Percentiles rank a stretch among this genome's conserved stretches.
Conservation (phyloP, 2,888 invertebrate species). For the Pseudeuparius sepicola region DNA sequence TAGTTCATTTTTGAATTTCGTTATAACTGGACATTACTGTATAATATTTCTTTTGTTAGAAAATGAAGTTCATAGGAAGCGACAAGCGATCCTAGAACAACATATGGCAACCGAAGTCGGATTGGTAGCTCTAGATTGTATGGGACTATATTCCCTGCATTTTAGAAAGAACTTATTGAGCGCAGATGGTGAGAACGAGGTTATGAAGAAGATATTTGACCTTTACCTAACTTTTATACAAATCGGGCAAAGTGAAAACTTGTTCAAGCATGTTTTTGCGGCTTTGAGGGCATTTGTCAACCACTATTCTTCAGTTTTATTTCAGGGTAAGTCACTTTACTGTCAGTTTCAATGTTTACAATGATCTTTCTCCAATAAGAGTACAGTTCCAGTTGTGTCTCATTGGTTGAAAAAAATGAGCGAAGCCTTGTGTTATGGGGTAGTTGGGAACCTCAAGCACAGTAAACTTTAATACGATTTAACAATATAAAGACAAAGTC, state of each 20-base stretch:
- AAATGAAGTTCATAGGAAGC: slow-evolving; percentile 47
- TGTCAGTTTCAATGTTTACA: not conserved
- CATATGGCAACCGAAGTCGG: slow-evolving; percentile 86
- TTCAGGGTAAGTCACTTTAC: slow-evolving; percentile 65
- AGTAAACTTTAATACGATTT: no score
- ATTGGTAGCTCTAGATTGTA: slow-evolving; percentile 74
- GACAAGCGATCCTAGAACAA: slow-evolving; percentile 62
- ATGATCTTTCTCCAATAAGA: no score
- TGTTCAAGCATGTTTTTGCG: slow-evolving; percentile 87
- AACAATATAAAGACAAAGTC: no score
- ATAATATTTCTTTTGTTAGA: slow-evolving; percentile 35
- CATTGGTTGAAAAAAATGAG: no score
- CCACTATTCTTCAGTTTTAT: slow-evolving; percentile 73
- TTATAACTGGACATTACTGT: no score
- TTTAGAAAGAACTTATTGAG: slow-evolving; percentile 48
- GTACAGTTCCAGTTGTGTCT: no score
- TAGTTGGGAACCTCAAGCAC: no score
- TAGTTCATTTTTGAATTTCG: no score
- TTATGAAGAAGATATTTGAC: slow-evolving; percentile 73
- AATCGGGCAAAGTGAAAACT: slow-evolving; percentile 80
- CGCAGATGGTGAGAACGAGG: slow-evolving; percentile 57
- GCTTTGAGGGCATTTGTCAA: slow-evolving; percentile 86
- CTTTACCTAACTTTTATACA: slow-evolving; percentile 81
- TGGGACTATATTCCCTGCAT: slow-evolving; percentile 76
- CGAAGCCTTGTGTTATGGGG: no score